Evolutionary conservation across 2,888 invertebrate genomes (phyloP), one percentile per base, ranked within the genome.

Genomic region (Taenaris catops): DNA sequence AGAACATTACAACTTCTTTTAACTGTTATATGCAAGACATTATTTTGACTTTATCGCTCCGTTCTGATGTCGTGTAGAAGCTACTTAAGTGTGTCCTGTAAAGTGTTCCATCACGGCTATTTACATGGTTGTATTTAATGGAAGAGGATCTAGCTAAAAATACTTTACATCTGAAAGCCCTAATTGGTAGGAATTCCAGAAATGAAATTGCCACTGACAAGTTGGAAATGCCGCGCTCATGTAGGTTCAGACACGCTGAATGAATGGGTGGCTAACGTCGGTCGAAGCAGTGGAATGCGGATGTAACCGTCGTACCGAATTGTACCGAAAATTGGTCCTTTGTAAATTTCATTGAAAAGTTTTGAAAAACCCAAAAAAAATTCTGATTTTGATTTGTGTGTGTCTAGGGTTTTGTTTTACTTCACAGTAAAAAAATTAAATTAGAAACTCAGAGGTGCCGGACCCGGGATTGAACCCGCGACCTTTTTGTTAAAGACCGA

Each of bases 211-310:
- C 46, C 25, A 51, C 44, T 51, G 56, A 47, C 50, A 44, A 46
- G 42, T 48, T 46, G 48, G 46, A 48, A 55, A 48, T 51, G 47
- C 48, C 46, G 36, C 36, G 38, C 47, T 41, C 44, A n/a, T 40
- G 39, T 31, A 37, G 43, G 41, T 25, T 25, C 37, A 27, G 33
- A 48, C 42, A 38, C 46, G 39, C 35, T 36, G 48, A 31, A 44
- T 46, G 36, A 49, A 53, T 49, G 45, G 45, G 14, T 20, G 32
- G 28, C 27, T 26, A 46, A 28, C 38, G 23, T 12, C 10, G 24
- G 25, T 11, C 17, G 35, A 8, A 14, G 28, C 24, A 28, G 12
- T 14, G 21, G 12, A 11, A 12, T 29, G 21, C 14, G n/a, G n/a
- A n/a, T n/a, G n/a, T n/a, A n/a, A n/a, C n/a, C n/a, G n/a, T n/a